These are phyloP conservation scores for Timandra comae DNA, from an alignment of 2,888 invertebrate species.

Conservation along the genomic window DNA sequence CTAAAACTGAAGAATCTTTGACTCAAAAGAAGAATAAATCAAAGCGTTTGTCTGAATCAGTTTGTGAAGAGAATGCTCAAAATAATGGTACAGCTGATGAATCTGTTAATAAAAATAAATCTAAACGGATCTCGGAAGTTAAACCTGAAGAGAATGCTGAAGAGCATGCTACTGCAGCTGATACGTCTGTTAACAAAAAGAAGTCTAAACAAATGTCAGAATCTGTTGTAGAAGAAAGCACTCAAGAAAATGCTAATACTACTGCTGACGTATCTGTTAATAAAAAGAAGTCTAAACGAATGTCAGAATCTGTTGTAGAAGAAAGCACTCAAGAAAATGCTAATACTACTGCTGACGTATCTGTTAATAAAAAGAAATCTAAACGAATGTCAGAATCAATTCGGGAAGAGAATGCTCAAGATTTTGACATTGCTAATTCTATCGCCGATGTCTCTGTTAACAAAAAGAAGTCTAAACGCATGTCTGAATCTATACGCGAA, in stretches of 20 bases:
- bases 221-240: too few species aligned
- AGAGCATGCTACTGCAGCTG: too few species aligned
- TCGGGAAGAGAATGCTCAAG: too few species aligned
- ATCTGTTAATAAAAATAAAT: constrained; percentile 25
- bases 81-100: too few species aligned
- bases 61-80: neutral
- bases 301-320: too few species aligned
- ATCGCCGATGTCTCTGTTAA: constrained; percentile 21
- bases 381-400: constrained; percentile 23
- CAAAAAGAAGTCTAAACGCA: constrained; percentile 26
- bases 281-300: too few species aligned
- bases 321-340: too few species aligned
- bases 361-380: constrained; percentile 26
- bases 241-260: too few species aligned
- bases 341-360: constrained; percentile 20
- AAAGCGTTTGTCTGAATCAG: constrained; percentile 23
- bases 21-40: constrained; percentile 29
- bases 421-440: neutral
- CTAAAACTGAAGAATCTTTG: constrained; percentile 21
- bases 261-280: too few species aligned
- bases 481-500: constrained; percentile 15
- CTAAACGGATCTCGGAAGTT: constrained; percentile 36
- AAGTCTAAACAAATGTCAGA: too few species aligned
- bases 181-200: too few species aligned
- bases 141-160: constrained; percentile 31